These are phyloP conservation scores for Ascaphus truei DNA, from an alignment of 2,113 vertebrate genomes.

Conservation along the genomic window DNA sequence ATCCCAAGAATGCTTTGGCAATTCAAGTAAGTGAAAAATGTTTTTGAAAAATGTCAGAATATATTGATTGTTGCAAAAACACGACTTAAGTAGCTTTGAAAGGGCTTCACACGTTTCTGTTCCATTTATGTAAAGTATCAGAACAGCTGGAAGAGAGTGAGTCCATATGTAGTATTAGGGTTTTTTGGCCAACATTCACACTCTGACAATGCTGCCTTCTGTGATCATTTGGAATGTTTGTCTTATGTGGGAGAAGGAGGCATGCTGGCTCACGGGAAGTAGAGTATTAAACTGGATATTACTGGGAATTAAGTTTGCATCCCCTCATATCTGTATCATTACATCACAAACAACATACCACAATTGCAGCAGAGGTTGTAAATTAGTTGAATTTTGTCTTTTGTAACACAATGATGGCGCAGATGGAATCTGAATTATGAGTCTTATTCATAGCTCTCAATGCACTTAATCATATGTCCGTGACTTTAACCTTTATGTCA, in stretches of 20 bases:
- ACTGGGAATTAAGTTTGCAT: neutral
- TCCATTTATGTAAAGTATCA: constrained; percentile 8
- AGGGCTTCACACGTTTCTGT: neutral
- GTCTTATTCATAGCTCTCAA: too few relatives aligned
- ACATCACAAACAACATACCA: neutral
- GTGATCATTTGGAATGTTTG: constrained; percentile 28
- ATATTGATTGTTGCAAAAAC: constrained; percentile 12
- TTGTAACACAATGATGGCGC: too few relatives aligned
- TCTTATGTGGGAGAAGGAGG: constrained; percentile 26
- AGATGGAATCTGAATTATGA: too few relatives aligned
- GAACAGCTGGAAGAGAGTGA: neutral
- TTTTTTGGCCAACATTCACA: constrained; percentile 9
- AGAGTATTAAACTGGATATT: constrained; percentile 4
- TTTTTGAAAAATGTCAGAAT: neutral
- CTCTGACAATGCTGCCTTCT: constrained; percentile 25
- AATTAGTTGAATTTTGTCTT: neutral
- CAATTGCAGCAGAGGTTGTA: neutral
- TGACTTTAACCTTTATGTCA: too few relatives aligned
- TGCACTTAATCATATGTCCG: too few relatives aligned
- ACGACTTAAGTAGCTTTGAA: neutral
- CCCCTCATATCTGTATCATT: neutral
- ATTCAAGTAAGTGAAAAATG: neutral
- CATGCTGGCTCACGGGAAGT: constrained; percentile 16
- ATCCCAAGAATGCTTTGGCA: neutral
- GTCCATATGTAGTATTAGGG: neutral